Evolutionary conservation across 2,113 vertebrate genomes (phyloP).

Genomic region (Callocephalon fimbriatum): DNA sequence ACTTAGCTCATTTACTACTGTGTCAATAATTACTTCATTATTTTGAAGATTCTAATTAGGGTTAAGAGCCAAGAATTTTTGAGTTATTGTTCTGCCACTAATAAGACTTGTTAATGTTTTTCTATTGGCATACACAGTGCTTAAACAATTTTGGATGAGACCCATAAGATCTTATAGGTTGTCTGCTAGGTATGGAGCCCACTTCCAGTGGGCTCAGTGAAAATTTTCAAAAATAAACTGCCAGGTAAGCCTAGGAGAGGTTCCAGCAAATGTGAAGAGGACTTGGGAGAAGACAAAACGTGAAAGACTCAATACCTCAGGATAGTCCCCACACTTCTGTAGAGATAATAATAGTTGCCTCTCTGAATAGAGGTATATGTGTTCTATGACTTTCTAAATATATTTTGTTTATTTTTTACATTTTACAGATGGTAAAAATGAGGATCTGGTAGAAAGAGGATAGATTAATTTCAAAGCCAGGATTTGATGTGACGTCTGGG

Average conservation of each 20-base stretch:
- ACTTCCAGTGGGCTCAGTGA: not conserved
- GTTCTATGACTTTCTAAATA: not conserved
- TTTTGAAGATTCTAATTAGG: not conserved
- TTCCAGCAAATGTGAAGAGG: not conserved
- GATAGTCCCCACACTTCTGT: not conserved
- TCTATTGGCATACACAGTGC: not conserved
- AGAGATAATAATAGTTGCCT: not conserved
- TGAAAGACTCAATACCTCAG: not conserved
- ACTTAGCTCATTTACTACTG: not conserved
- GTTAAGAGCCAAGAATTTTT: not conserved
- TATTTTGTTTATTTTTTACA: not conserved
- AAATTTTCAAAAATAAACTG: not conserved
- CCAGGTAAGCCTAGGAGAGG: not conserved
- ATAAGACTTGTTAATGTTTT: not conserved
- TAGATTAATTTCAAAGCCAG: not conserved
- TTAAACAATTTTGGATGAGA: not conserved
- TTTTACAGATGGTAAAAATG: not conserved
- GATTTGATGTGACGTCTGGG: not conserved
- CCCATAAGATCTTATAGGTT: rapidly evolving
- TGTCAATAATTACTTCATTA: not conserved
- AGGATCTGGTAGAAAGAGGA: not conserved
- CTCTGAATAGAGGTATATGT: not conserved
- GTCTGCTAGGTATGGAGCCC: not conserved
- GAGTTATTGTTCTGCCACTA: not conserved
- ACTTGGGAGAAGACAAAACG: not conserved